Evolutionary conservation across 2,113 vertebrate species (phyloP).

Genomic region (Aramus guarauna): DNA sequence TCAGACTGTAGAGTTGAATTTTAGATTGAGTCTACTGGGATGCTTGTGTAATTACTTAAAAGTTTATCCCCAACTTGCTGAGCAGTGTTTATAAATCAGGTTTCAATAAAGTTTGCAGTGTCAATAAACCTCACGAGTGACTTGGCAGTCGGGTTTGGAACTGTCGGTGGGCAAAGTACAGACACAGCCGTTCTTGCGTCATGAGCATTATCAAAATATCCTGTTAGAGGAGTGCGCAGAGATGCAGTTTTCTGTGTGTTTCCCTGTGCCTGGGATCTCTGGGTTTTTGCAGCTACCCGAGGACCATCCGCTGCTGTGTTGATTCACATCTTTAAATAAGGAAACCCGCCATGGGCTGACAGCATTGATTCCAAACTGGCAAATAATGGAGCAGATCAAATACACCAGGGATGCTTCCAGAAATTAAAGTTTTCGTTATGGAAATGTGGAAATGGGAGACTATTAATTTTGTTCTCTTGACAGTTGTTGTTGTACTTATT

Average conservation of each 20-base stretch:
- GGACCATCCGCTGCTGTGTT: neutral
- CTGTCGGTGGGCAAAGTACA: neutral
- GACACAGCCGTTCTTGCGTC: neutral
- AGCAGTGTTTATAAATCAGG: slow-evolving; percentile 21
- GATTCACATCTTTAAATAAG: neutral
- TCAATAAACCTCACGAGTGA: neutral
- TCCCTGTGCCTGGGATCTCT: neutral
- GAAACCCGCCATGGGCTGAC: neutral
- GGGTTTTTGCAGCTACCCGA: neutral
- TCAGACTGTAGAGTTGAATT: neutral
- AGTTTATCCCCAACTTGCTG: neutral
- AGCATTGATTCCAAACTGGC: neutral
- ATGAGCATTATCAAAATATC: fast-evolving
- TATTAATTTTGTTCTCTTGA: slow-evolving; percentile 18
- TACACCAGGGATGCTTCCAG: slow-evolving; percentile 14
- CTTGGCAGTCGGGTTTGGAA: neutral
- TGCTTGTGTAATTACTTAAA: neutral
- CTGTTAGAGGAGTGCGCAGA: neutral
- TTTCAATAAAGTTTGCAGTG: neutral
- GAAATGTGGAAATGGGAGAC: slow-evolving; percentile 3
- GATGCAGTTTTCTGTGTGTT: neutral
- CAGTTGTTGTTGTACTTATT: slow-evolving; percentile 9
- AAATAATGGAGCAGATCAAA: neutral
- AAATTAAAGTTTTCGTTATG: slow-evolving; percentile 1
- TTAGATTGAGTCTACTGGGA: neutral